These are phyloP conservation scores for Neoarius graeffei DNA, from an alignment of 2,113 vertebrate genomes.

Conservation along the genomic window DNA sequence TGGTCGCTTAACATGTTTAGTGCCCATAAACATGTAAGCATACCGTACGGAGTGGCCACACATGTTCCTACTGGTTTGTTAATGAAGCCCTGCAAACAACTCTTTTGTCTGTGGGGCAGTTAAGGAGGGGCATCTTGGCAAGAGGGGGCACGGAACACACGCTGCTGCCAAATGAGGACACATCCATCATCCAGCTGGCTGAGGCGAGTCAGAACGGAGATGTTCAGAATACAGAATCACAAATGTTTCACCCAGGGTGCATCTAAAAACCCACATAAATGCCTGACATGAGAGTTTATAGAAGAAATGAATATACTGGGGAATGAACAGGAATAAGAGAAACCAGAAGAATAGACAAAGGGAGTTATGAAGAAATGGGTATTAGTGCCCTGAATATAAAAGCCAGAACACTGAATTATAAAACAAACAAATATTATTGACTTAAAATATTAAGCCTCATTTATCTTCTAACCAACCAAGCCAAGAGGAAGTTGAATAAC, in stretches of 20 bases:
- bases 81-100: conserved; percentile 60
- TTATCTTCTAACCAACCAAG: neutral
- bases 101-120: conserved; percentile 62
- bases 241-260: conserved; percentile 14
- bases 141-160: conserved; percentile 52
- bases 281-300: neutral
- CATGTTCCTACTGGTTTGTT: conserved; percentile 53
- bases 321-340: neutral
- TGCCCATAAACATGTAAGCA: conserved; percentile 39
- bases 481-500: neutral
- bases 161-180: conserved; percentile 49
- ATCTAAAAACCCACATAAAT: conserved; percentile 6
- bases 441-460: neutral
- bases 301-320: neutral
- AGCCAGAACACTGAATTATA: neutral
- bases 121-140: conserved; percentile 31
- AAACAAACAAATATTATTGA: neutral
- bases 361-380: neutral
- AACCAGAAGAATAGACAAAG: neutral
- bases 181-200: conserved; percentile 63
- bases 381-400: neutral
- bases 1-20: conserved; percentile 49
- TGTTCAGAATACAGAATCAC: conserved; percentile 35
- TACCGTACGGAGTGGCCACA: conserved; percentile 53
- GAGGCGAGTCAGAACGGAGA: conserved; percentile 40